These are phyloP conservation scores for Mastigias papua DNA, from an alignment of 30 jellyfish, hydroid and myxozoan species.

Conservation along the genomic window DNA sequence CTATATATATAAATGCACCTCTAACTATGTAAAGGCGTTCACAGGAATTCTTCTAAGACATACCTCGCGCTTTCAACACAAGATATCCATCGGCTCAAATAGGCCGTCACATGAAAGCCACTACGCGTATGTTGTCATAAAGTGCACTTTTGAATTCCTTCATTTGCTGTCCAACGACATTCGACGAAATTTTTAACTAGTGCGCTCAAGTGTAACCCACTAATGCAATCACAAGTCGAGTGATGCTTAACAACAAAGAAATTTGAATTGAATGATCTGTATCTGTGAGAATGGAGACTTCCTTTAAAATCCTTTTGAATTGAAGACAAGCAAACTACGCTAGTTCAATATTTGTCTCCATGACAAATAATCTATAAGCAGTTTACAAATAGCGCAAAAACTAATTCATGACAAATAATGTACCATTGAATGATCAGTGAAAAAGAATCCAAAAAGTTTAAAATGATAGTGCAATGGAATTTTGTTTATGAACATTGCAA, in stretches of 20 bases:
- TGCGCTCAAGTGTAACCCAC: not conserved
- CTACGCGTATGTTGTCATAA: no score
- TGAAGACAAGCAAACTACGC: not conserved
- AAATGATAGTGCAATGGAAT: not conserved
- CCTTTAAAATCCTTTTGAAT: not conserved
- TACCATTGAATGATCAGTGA: not conserved
- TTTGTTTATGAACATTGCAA: not conserved
- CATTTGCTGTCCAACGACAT: no score
- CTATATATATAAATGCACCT: no score
- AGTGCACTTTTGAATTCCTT: no score
- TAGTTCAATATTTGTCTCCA: constrained; percentile 11
- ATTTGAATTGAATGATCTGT: not conserved
- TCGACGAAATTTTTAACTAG: not conserved
- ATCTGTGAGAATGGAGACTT: not conserved
- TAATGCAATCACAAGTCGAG: not conserved
- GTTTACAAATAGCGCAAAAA: not conserved
- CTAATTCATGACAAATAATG: not conserved
- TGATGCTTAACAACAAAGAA: not conserved
- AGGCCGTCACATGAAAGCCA: no score
- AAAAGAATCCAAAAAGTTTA: not conserved
- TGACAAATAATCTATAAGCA: not conserved
- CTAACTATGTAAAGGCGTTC: no score
- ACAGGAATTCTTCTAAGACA: no score
- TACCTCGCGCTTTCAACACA: no score
- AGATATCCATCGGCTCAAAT: no score